Conservation (phyloP, 1,140 invertebrate genomes). For the Lineus longissimus region DNA sequence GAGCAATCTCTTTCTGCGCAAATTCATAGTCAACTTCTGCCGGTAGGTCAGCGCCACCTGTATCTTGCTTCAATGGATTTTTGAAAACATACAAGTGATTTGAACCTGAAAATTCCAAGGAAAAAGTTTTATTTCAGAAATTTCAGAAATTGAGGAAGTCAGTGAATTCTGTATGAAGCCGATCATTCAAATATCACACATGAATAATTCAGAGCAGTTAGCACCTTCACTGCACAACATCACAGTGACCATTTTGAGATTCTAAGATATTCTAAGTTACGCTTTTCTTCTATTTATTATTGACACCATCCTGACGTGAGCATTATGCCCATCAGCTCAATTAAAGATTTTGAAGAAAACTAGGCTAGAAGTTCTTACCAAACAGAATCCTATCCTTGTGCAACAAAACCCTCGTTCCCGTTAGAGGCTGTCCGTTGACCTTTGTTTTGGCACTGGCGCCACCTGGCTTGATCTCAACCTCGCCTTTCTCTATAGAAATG, state of each 20-base stretch:
- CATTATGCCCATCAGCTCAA: too few relatives aligned
- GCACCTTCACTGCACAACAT: too few relatives aligned
- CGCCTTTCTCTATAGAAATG: slow-evolving; percentile 32
- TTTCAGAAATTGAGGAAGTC: too few relatives aligned
- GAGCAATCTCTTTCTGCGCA: slow-evolving; percentile 55
- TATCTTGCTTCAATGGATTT: slow-evolving; percentile 37
- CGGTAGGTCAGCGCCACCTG: slow-evolving; percentile 30
- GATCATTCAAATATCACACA: too few relatives aligned
- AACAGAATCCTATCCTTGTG: slow-evolving; percentile 54
- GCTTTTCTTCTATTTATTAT: too few relatives aligned
- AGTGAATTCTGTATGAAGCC: too few relatives aligned
- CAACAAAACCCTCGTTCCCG: slow-evolving; percentile 31
- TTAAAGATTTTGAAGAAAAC: background rate
- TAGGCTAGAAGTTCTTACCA: slow-evolving; percentile 34
- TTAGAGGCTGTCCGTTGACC: slow-evolving; percentile 50
- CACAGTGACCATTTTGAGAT: too few relatives aligned
- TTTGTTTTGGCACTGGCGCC: slow-evolving; percentile 45
- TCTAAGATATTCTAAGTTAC: too few relatives aligned
- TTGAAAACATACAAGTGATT: slow-evolving; percentile 54
- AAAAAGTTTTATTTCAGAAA: too few relatives aligned
- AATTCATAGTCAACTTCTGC: slow-evolving; percentile 50
- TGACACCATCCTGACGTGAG: too few relatives aligned
- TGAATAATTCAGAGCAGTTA: too few relatives aligned
- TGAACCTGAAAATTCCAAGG: slow-evolving; percentile 43
- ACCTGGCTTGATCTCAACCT: slow-evolving; percentile 40